Evolutionary conservation across 2,113 vertebrate species (phyloP).

Genomic region (Telmatochromis sp.): DNA sequence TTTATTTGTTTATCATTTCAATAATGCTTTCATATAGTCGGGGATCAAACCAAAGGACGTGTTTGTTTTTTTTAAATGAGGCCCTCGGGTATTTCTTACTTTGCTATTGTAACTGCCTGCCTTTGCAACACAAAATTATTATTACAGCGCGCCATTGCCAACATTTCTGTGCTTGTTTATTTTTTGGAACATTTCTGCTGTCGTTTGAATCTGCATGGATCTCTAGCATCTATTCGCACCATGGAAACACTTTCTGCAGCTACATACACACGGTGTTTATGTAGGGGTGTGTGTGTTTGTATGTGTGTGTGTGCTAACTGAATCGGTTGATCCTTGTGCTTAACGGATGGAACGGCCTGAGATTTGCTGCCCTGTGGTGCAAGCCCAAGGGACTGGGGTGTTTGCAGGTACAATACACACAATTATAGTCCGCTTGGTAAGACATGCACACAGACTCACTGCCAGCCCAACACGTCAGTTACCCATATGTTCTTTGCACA

Average conservation of each 20-base stretch:
- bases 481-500: neutral
- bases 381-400: neutral
- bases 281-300: neutral
- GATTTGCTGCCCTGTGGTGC: neutral
- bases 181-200: neutral
- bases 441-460: neutral
- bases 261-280: neutral
- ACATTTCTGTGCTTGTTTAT: neutral
- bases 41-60: neutral
- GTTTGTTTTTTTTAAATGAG: neutral
- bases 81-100: neutral
- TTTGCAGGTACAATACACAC: neutral
- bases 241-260: neutral
- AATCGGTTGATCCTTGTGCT: neutral
- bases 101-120: neutral
- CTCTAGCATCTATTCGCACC: neutral
- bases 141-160: neutral
- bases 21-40: neutral
- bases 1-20: neutral
- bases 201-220: neutral
- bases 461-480: neutral
- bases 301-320: neutral
- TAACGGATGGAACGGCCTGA: conserved; percentile 2
- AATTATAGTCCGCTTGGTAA: neutral
- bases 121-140: neutral